Evolutionary conservation across 2,113 vertebrate genomes (phyloP).

Genomic region (Anhinga anhinga): DNA sequence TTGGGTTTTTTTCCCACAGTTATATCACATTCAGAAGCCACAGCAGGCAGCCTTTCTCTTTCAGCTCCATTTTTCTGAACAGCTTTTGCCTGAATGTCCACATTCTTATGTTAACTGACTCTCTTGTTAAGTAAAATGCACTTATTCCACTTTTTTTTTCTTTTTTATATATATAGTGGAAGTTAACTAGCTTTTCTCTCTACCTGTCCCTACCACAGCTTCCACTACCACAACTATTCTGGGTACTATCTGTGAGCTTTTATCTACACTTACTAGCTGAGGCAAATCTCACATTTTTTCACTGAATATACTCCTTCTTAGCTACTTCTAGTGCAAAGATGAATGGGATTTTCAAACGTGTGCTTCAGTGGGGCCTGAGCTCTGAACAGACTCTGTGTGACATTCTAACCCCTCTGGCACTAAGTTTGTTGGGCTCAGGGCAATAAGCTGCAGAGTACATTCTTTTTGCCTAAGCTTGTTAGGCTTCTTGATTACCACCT

Average conservation of each 20-base stretch:
- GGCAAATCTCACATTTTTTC: background rate
- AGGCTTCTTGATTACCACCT: background rate
- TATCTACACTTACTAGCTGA: background rate
- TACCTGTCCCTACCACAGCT: background rate
- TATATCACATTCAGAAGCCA: background rate
- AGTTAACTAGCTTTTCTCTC: background rate
- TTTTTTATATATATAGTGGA: background rate
- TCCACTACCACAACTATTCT: background rate
- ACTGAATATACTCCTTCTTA: background rate
- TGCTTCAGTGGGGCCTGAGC: background rate
- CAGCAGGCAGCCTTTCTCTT: background rate
- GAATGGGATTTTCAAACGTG: background rate
- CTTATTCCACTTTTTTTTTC: background rate
- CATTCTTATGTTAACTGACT: background rate
- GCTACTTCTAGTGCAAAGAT: background rate
- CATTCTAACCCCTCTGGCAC: background rate
- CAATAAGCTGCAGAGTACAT: background rate
- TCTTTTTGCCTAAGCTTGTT: background rate
- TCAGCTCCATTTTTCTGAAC: background rate
- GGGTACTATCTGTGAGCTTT: background rate
- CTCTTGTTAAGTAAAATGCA: background rate
- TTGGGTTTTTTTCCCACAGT: background rate
- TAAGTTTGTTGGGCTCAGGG: background rate
- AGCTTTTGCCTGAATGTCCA: background rate
- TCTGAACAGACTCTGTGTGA: background rate